Percentiles rank a stretch among this genome's conserved stretches.
phyloP scores from a whole-genome alignment of 35 echinoderm and acorn worm species.

The Ptychodera flava region DNA sequence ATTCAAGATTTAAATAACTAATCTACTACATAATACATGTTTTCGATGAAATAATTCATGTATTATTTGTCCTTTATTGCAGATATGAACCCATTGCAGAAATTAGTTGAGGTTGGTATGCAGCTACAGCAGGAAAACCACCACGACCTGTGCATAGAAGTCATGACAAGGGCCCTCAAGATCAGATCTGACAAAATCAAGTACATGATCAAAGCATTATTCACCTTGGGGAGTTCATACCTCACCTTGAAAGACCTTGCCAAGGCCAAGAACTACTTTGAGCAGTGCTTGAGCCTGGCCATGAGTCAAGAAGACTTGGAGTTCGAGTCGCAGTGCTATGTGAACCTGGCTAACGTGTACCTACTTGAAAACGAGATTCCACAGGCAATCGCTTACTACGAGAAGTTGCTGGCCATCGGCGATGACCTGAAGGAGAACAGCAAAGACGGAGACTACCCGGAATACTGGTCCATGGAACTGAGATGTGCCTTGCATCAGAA shows the following conservation, averaged over 20 bases:
- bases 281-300: slow-evolving; percentile 45
- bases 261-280: slow-evolving; percentile 54
- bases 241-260: slow-evolving; percentile 28
- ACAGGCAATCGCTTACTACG: slow-evolving; percentile 55
- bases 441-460: neutral
- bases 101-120: slow-evolving; percentile 56
- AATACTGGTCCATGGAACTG: slow-evolving; percentile 2
- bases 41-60: too few species aligned
- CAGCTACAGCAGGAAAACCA: slow-evolving; percentile 33
- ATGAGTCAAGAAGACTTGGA: slow-evolving; percentile 37
- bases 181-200: slow-evolving; percentile 26
- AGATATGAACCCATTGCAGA: slow-evolving; percentile 40
- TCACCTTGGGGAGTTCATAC: slow-evolving; percentile 35
- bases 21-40: too few species aligned
- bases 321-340: slow-evolving; percentile 57
- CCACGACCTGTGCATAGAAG: slow-evolving; percentile 48
- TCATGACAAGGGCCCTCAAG: slow-evolving; percentile 59
- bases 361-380: slow-evolving; percentile 37
- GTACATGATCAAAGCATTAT: slow-evolving; percentile 38
- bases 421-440: slow-evolving; percentile 34
- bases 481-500: slow-evolving; percentile 51
- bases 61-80: too few species aligned
- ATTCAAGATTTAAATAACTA: too few species aligned
- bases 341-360: slow-evolving; percentile 50
- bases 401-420: slow-evolving; percentile 63